These are phyloP conservation scores for Pogonophryne albipinna DNA, from an alignment of 2,797 vertebrate genomes.

Conservation along the genomic window DNA sequence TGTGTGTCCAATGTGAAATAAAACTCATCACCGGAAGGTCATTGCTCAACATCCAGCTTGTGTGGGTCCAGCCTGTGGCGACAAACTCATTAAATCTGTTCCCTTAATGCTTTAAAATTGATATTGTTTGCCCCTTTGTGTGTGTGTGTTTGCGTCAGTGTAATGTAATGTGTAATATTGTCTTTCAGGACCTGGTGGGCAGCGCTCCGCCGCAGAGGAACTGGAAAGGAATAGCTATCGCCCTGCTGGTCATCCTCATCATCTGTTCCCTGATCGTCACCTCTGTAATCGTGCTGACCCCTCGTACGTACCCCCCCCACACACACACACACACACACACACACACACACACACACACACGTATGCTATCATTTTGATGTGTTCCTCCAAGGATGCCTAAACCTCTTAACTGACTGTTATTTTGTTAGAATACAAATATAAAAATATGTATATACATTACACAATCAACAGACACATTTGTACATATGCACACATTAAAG, in stretches of 20 bases:
- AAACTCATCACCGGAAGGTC: constrained; percentile 30
- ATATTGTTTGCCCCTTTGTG: neutral
- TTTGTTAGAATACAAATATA: neutral
- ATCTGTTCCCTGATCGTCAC: constrained; percentile 99
- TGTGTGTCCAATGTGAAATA: constrained; percentile 10
- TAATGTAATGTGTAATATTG: constrained; percentile 31
- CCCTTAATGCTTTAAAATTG: neutral
- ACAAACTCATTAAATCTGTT: constrained; percentile 6
- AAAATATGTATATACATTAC: too few species aligned
- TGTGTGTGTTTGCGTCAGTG: neutral
- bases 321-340: too few species aligned
- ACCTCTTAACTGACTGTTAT: neutral
- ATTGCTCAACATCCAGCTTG: neutral
- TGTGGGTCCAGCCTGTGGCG: constrained; percentile 1
- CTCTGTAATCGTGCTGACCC: constrained; percentile 96
- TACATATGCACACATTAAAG: too few species aligned
- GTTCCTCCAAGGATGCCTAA: neutral
- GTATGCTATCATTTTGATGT: neutral
- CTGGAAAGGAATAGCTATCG: constrained; percentile 99
- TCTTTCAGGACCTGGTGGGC: constrained; percentile 94
- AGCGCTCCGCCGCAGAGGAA: constrained; percentile 95
- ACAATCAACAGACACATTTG: too few species aligned
- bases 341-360: constrained; percentile 1
- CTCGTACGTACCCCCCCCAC: constrained; percentile 86
- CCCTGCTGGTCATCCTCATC: constrained; percentile 96